A percentile compares a stretch with the other conserved stretches of the same genome.
These are phyloP conservation scores for Noctilio leporinus DNA, from an alignment of 2,113 vertebrate species.

Conservation along the genomic window DNA sequence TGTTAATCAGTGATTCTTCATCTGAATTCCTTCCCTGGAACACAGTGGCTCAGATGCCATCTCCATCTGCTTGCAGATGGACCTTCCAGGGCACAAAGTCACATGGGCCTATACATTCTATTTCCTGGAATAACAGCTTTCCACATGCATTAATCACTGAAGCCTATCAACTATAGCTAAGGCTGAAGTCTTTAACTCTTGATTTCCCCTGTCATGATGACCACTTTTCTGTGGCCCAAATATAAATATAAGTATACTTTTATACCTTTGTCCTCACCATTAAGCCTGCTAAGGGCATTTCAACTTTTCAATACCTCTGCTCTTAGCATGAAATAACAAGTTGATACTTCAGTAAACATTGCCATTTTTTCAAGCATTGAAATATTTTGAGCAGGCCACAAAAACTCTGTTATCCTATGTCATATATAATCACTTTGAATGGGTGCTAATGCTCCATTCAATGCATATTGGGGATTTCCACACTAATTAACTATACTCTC, in stretches of 20 bases:
- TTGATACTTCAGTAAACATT: slow-evolving; percentile 21
- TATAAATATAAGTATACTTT: background rate
- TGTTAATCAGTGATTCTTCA: too few relatives aligned
- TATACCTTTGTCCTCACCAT: background rate
- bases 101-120: too few relatives aligned
- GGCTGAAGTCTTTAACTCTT: too few relatives aligned
- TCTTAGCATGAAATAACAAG: slow-evolving; percentile 24
- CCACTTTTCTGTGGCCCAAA: background rate
- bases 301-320: background rate
- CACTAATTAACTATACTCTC: background rate
- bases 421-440: slow-evolving; percentile 31
- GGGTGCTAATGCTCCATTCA: slow-evolving; percentile 9
- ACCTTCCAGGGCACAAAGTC: too few relatives aligned
- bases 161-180: too few relatives aligned
- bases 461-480: slow-evolving; percentile 37
- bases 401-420: slow-evolving; percentile 8
- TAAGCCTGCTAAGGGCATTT: background rate
- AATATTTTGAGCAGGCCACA: slow-evolving; percentile 36
- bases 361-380: slow-evolving; percentile 28
- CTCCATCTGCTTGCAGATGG: too few relatives aligned
- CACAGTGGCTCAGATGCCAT: too few relatives aligned
- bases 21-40: too few relatives aligned
- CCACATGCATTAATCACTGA: too few relatives aligned
- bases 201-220: background rate
- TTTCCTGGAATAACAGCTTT: too few relatives aligned